Evolutionary conservation across 2,888 invertebrate genomes (phyloP).

Genomic region (Metellina segmentata): DNA sequence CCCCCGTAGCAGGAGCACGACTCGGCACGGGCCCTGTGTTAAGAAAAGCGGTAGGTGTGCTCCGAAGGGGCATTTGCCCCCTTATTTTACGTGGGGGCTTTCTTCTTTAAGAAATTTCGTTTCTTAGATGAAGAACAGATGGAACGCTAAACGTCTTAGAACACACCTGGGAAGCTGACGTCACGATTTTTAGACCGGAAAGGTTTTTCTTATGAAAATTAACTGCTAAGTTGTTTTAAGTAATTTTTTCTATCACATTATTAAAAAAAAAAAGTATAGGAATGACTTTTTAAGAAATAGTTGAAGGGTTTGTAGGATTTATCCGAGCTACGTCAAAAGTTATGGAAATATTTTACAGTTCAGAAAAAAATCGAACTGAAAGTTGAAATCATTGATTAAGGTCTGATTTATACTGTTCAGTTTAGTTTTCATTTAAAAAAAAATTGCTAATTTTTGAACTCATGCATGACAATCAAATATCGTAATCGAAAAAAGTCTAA

Average conservation of each 20-base stretch:
- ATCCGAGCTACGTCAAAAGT: no score
- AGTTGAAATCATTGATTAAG: no score
- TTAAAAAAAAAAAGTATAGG: not conserved
- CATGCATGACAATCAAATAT: no score
- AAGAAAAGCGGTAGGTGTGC: slow-evolving; percentile 63
- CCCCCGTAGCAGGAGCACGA: slow-evolving; percentile 26
- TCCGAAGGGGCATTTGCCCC: slow-evolving; percentile 43
- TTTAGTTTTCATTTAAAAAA: no score
- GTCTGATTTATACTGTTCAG: no score
- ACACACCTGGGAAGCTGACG: slow-evolving; percentile 52
- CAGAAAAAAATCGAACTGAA: no score
- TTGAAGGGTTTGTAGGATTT: no score
- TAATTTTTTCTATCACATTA: not conserved
- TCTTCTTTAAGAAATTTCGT: slow-evolving; percentile 32
- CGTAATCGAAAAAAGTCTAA: no score
- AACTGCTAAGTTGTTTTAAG: not conserved
- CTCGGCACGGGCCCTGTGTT: slow-evolving; percentile 26
- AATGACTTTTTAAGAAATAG: no score
- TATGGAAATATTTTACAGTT: no score
- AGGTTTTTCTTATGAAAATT: not conserved
- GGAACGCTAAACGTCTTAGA: slow-evolving; percentile 41
- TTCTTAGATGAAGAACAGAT: slow-evolving; percentile 57
- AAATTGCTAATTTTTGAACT: no score
- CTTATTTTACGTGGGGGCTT: slow-evolving; percentile 52
- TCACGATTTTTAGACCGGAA: slow-evolving; percentile 5